phyloP scores from a whole-genome alignment of 2,888 invertebrate species.

The Synanthedon andrenaeformis region DNA sequence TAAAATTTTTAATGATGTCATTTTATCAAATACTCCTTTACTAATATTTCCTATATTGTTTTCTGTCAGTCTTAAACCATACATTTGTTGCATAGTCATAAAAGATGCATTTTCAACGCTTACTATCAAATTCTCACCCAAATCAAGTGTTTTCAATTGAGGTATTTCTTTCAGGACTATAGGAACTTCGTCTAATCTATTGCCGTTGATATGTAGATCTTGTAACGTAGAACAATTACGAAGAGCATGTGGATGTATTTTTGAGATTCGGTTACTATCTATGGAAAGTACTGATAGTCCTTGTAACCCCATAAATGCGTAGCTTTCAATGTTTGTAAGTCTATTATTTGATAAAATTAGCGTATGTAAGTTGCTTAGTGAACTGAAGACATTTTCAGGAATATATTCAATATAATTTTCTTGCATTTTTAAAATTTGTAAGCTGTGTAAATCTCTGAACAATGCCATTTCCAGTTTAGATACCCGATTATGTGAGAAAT shows the following conservation, averaged over 20 bases:
- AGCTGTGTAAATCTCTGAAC: slow-evolving; percentile 81
- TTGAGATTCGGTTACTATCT: slow-evolving; percentile 83
- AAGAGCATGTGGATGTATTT: slow-evolving; percentile 80
- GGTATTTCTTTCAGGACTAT: slow-evolving; percentile 80
- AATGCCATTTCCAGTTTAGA: slow-evolving; percentile 80
- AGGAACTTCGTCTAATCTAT: slow-evolving; percentile 81
- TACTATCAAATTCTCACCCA: slow-evolving; percentile 87
- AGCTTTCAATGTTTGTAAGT: slow-evolving; percentile 79
- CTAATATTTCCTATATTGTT: slow-evolving; percentile 85
- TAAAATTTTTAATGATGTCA: slow-evolving; percentile 82
- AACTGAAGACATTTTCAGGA: slow-evolving; percentile 82
- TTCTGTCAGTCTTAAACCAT: slow-evolving; percentile 84
- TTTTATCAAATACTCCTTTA: slow-evolving; percentile 82
- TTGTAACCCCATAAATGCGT: slow-evolving; percentile 81
- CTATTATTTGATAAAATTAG: slow-evolving; percentile 85
- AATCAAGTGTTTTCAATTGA: slow-evolving; percentile 81
- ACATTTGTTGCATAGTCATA: slow-evolving; percentile 82
- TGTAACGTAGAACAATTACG: slow-evolving; percentile 83
- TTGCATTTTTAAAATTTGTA: slow-evolving; percentile 84
- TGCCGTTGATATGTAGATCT: slow-evolving; percentile 86
- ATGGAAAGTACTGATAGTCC: slow-evolving; percentile 81
- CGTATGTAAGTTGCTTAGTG: slow-evolving; percentile 82
- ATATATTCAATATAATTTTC: slow-evolving; percentile 82
- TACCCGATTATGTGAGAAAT: slow-evolving; percentile 82
- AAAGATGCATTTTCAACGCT: slow-evolving; percentile 84